Evolutionary conservation across 2,113 vertebrate genomes (phyloP), one percentile per base, ranked within the genome.

Genomic region (Urocolius indicus): DNA sequence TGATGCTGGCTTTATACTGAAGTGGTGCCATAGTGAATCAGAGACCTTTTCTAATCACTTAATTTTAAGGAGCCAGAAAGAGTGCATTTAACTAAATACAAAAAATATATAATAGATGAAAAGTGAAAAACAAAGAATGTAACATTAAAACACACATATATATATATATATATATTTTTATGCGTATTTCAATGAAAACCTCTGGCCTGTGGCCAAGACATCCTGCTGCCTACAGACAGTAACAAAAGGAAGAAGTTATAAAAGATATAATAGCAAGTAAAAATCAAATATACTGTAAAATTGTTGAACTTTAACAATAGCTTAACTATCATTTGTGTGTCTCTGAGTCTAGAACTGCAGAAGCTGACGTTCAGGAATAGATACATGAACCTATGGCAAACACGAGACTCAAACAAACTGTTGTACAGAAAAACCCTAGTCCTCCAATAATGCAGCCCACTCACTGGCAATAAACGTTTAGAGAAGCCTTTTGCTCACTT

Each of bases 41-140:
- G 49, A 84, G 54, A 73, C 26, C 41, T 84, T 93, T 87, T 72
- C 34, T 87, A 94, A 87, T 10, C 13, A 58, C 68, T 74, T 81
- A 94, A 72, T 78, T 86, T 75, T 81, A 82, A 92, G 7, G 5
- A 23, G 4, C 41, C 4, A 48, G 38, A 67, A 77, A 84, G 3
- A 49, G 10, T 27, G 30, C 27, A 46, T 86, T 59, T 49, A 71
- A 78, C 18, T 54, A 49, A 62, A 82, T 10, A 30, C 0, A 59
- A n/a, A 82, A 90, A 80, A 67, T 4, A 5, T 66, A 62, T 57
- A 88, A 63, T 10, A 88, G 49, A 74, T 49, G 27, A 92, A 78
- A 90, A 86, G 26, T 2, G 1, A 71, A 91, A 88, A 5, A 17
- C 1, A 1, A 83, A 69, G 9, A 69, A 54, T 62, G 19, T 32